Evolutionary conservation across 2,113 vertebrate genomes (phyloP).

Genomic region (Saguinus midas): DNA sequence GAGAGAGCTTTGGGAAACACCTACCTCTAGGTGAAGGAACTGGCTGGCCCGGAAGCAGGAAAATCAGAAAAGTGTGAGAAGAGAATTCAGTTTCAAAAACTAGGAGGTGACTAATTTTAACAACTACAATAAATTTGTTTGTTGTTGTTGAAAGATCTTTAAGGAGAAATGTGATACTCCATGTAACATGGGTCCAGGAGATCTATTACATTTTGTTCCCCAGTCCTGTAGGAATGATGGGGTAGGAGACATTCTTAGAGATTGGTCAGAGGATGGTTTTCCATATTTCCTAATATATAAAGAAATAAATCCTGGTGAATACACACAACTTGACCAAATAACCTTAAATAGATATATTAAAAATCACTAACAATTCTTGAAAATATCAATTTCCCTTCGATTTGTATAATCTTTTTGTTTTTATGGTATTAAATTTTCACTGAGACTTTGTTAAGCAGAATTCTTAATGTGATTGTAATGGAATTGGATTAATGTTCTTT

Average conservation of each 20-base stretch:
- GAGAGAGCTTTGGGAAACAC: neutral
- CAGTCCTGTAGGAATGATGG: neutral
- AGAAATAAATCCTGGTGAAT: neutral
- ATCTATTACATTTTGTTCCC: neutral
- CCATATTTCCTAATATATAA: neutral
- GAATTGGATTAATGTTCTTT: slow-evolving; percentile 19
- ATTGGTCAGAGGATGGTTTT: neutral
- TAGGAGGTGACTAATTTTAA: neutral
- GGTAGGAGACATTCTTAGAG: neutral
- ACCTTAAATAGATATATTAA: neutral
- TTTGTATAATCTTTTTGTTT: slow-evolving; percentile 23
- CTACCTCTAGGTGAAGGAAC: neutral
- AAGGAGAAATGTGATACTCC: neutral
- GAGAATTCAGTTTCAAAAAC: slow-evolving; percentile 11
- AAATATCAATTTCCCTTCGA: neutral
- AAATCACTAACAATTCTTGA: neutral
- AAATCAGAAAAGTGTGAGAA: neutral
- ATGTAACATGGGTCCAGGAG: neutral
- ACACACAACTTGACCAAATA: neutral
- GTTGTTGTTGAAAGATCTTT: neutral
- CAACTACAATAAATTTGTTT: neutral
- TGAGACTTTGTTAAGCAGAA: slow-evolving; percentile 37
- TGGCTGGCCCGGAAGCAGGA: neutral
- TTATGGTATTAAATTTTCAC: slow-evolving; percentile 2
- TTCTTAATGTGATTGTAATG: slow-evolving; percentile 19